These are phyloP conservation scores for Xestoiulus laeticollis DNA, from an alignment of 2,888 invertebrate genomes.

Conservation along the genomic window DNA sequence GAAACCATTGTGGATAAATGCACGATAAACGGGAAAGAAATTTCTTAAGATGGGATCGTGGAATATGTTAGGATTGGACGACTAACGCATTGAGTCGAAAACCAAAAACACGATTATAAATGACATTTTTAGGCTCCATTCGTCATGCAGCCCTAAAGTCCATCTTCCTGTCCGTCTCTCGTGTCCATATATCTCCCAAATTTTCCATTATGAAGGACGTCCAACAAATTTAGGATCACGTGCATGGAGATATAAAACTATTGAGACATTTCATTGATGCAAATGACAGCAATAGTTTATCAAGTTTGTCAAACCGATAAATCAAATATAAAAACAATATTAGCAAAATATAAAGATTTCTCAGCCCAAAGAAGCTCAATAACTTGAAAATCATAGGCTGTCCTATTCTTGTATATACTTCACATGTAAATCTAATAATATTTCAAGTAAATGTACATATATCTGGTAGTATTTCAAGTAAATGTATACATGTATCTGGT, in stretches of 20 bases:
- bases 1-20: slow-evolving; percentile 19
- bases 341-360: background rate
- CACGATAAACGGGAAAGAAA: background rate
- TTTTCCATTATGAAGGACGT: background rate
- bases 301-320: background rate
- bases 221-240: background rate
- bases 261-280: background rate
- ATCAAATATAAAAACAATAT: background rate
- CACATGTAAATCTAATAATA: too few species aligned
- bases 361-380: background rate
- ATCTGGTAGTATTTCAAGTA: too few species aligned
- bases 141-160: background rate
- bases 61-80: background rate
- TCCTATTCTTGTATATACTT: background rate
- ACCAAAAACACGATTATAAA: background rate
- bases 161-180: background rate
- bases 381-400: background rate
- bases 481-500: too few species aligned
- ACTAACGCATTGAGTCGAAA: background rate
- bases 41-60: background rate
- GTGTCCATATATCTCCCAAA: background rate
- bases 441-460: too few species aligned
- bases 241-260: background rate
- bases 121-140: background rate
- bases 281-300: background rate